Evolutionary conservation across 2,113 vertebrate genomes (phyloP).

Genomic region (Oxygymnocypris stewartii): DNA sequence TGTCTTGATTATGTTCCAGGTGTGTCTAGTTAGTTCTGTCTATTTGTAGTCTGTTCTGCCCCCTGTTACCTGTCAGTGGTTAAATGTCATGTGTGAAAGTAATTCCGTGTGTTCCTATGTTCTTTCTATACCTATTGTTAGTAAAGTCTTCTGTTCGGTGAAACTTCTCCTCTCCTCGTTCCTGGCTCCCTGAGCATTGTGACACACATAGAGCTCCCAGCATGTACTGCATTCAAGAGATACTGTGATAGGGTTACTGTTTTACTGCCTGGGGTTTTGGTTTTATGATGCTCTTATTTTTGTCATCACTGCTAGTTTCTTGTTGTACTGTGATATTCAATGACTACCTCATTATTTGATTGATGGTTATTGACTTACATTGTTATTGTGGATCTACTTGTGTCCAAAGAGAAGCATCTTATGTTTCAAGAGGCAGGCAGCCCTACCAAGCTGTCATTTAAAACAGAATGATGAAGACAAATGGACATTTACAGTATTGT

Average conservation of each 20-base stretch:
- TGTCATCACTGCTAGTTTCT: background rate
- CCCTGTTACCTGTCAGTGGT: too few relatives aligned
- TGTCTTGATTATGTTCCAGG: too few relatives aligned
- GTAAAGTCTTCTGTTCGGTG: too few relatives aligned
- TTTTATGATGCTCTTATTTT: background rate
- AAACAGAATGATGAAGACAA: conserved; percentile 7
- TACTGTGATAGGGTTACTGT: background rate
- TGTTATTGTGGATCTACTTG: background rate
- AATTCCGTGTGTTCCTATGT: too few relatives aligned
- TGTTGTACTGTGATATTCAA: background rate
- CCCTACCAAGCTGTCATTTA: conserved; percentile 1
- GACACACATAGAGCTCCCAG: background rate
- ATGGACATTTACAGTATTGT: background rate
- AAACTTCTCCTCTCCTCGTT: too few relatives aligned
- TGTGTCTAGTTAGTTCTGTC: too few relatives aligned
- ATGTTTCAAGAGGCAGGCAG: background rate
- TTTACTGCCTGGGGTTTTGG: background rate
- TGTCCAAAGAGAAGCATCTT: background rate
- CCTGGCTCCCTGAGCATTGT: too few relatives aligned
- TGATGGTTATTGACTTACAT: background rate
- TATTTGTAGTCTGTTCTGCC: too few relatives aligned
- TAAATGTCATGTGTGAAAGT: too few relatives aligned
- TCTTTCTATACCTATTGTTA: too few relatives aligned
- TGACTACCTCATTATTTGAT: background rate
- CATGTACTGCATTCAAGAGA: background rate